These are phyloP conservation scores for Tinamus guttatus DNA, from an alignment of 2,113 vertebrate genomes.

Conservation along the genomic window DNA sequence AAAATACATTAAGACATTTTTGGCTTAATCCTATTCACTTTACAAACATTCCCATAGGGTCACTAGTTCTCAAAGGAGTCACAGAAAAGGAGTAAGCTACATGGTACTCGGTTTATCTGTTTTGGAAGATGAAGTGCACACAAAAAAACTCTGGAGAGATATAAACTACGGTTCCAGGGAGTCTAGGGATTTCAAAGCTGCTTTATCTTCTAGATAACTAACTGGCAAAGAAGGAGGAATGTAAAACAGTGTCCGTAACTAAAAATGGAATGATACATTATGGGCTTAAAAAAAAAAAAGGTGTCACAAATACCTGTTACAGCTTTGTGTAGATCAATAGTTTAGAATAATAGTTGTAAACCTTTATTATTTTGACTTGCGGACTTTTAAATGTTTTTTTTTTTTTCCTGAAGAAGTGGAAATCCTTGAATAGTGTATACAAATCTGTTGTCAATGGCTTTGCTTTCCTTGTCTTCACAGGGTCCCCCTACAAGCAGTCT, in stretches of 20 bases:
- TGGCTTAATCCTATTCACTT: neutral
- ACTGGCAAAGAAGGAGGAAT: constrained; percentile 1
- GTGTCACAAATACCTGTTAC: neutral
- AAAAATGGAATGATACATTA: constrained; percentile 7
- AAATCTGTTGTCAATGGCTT: neutral
- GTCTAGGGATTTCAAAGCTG: constrained; percentile 65
- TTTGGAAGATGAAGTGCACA: constrained; percentile 38
- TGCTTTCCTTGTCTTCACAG: neutral
- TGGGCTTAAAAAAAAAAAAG: neutral
- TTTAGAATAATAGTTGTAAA: neutral
- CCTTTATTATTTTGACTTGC: neutral
- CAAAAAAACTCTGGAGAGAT: neutral
- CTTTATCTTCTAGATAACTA: constrained; percentile 68
- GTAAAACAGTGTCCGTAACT: neutral
- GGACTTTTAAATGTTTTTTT: neutral
- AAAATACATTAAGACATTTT: neutral
- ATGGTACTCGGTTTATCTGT: constrained; percentile 50
- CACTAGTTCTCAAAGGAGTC: neutral
- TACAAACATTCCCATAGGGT: neutral
- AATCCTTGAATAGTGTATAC: neutral
- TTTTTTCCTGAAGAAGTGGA: neutral
- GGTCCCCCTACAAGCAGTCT: neutral
- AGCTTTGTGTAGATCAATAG: neutral
- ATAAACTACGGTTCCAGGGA: constrained; percentile 42
- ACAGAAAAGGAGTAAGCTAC: constrained; percentile 6